Evolutionary conservation across 2,888 invertebrate genomes (phyloP).

Genomic region (Congeria kusceri): DNA sequence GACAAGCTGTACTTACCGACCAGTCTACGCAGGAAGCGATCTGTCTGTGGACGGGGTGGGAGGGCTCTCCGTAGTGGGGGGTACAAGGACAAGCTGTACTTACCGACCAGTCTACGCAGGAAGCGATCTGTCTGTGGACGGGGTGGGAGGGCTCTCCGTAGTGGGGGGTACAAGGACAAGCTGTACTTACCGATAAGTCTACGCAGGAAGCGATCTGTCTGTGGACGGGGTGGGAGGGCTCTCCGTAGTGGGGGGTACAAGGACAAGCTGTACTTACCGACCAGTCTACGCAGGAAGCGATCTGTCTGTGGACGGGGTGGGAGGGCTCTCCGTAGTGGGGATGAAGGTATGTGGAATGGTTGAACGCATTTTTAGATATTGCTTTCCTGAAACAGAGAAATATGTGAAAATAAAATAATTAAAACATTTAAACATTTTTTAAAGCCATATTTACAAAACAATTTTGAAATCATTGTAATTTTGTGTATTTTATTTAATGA

Average conservation of each 20-base stretch:
- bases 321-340: constrained; percentile 82
- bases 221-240: constrained; percentile 77
- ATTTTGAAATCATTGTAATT: no score
- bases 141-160: no score
- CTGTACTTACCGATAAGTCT: constrained; percentile 82
- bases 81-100: constrained; percentile 45
- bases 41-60: no score
- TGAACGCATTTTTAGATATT: constrained; percentile 81
- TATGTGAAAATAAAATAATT: neutral
- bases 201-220: constrained; percentile 78
- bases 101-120: constrained; percentile 83
- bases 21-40: constrained; percentile 81
- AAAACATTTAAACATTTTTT: no score
- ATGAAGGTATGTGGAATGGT: constrained; percentile 79
- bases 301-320: constrained; percentile 78
- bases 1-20: constrained; percentile 81
- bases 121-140: constrained; percentile 77
- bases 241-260: constrained; percentile 71
- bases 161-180: constrained; percentile 47
- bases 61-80: no score
- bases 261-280: constrained; percentile 73
- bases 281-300: constrained; percentile 82
- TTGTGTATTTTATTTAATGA: no score
- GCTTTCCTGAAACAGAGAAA: constrained; percentile 79
- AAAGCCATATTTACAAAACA: no score